phyloP scores from a whole-genome alignment of 2,113 vertebrate genomes.

The Apus apus region DNA sequence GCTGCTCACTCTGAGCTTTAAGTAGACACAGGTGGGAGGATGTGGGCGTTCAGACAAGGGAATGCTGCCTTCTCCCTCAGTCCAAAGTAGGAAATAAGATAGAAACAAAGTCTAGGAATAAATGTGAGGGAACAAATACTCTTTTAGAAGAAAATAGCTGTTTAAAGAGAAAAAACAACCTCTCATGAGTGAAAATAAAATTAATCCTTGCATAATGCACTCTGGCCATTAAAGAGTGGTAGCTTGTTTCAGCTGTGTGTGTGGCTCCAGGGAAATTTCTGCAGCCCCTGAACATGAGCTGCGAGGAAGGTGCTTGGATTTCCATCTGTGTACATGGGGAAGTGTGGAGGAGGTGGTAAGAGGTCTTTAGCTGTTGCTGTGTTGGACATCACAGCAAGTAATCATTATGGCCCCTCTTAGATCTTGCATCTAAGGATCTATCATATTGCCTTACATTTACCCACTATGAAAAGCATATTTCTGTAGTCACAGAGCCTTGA shows the following conservation, averaged over 20 bases:
- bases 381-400: slow-evolving; percentile 5
- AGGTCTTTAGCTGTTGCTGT: neutral
- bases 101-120: slow-evolving; percentile 42
- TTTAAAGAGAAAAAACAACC: neutral
- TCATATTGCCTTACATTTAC: neutral
- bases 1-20: slow-evolving; percentile 24
- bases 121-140: neutral
- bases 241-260: neutral
- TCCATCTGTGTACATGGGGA: neutral
- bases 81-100: slow-evolving; percentile 26
- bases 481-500: slow-evolving; percentile 36
- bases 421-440: neutral
- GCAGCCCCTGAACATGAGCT: neutral
- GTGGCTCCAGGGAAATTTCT: neutral
- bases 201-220: neutral
- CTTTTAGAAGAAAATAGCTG: neutral
- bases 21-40: slow-evolving; percentile 49
- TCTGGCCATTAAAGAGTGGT: neutral
- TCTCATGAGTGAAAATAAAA: neutral
- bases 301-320: neutral
- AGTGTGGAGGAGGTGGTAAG: neutral
- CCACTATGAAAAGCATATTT: neutral
- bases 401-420: neutral
- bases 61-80: slow-evolving; percentile 41
- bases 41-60: slow-evolving; percentile 42